Percentiles rank a stretch among this genome's conserved stretches.
These are phyloP conservation scores for Triplophysa bombifrons DNA, from an alignment of 2,797 vertebrate genomes.

Conservation along the genomic window DNA sequence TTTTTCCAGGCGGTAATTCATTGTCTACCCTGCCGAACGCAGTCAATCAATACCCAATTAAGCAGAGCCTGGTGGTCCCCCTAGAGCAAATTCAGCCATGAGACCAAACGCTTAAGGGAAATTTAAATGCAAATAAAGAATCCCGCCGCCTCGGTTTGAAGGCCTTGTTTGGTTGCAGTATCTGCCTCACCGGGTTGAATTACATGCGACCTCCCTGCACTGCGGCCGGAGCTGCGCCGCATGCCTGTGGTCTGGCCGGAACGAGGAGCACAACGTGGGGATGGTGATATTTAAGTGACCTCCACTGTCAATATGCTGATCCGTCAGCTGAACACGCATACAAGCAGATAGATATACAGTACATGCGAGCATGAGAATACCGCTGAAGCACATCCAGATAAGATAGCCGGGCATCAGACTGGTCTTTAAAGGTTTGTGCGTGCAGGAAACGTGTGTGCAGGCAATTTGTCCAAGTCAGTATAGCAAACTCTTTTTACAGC, in stretches of 20 bases:
- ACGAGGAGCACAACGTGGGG: conserved; percentile 35
- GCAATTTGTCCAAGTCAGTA: conserved; percentile 8
- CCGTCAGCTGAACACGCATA: conserved; percentile 54
- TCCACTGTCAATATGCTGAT: conserved; percentile 60
- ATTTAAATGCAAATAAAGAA: conserved; percentile 71
- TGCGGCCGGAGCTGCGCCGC: conserved; percentile 47
- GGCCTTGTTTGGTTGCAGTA: conserved; percentile 52
- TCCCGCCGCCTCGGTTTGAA: conserved; percentile 13
- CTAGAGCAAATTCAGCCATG: conserved; percentile 16
- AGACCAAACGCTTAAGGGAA: conserved; percentile 54
- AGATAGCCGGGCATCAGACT: conserved; percentile 24
- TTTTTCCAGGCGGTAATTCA: conserved; percentile 67
- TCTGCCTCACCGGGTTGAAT: conserved; percentile 45
- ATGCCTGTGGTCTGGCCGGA: conserved; percentile 55
- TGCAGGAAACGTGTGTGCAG: neutral
- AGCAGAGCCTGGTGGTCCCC: conserved; percentile 54
- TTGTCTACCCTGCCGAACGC: conserved; percentile 62
- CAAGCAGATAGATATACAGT: conserved; percentile 26
- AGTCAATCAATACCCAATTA: conserved; percentile 81
- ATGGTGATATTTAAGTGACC: conserved; percentile 62
- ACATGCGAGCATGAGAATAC: neutral
- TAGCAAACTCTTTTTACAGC: conserved; percentile 16
- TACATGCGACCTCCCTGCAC: conserved; percentile 55
- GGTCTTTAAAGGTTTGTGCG: neutral
- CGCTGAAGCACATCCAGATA: conserved; percentile 32